Base-by-base conservation (phyloP, 2,113 vertebrate genomes). In the Otolemur garnettii region DNA sequence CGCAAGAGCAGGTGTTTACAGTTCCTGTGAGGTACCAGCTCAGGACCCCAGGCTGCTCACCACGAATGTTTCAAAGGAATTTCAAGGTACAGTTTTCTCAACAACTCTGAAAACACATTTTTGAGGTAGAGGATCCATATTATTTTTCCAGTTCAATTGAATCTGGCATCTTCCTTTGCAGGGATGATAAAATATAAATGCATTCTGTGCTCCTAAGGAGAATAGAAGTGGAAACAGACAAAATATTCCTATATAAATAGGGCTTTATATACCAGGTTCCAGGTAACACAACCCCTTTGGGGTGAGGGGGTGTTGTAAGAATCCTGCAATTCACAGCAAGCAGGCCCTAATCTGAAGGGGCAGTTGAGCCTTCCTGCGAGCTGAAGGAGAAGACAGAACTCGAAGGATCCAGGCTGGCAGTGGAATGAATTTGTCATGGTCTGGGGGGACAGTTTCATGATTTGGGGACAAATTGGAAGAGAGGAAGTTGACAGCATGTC, bases 61-160 rank as follows among this genome's bases (percentile, higher is more conserved):
- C 53, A 0, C 0, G 28, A 78, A 42, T 55, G 38, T 57, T 71
- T 17, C 4, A 21, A 64, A 62, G 3, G 11, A 53, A 13, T 6
- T 15, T 10, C 15, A 53, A 55, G 15, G 7, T 15, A 59, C 13
- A 8, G 0, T 55, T 7, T 10, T 72, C 66, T 68, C 17, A 26
- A 4, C 12, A 28, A 2, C 22, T 50, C 42, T 35, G 9, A 24
- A 60, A 33, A 59, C 18, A 4, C 14, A 22, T 38, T 50, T 50
- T 24, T 35, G n/a, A 3, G 19, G 4, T 17, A 26, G 10, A 1
- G 0, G 0, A 50, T 30, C 5, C 1, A 0, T 60, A 2, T 19
- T 68, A 5, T 35, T 75, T 87, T 77, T 64, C 24, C 50, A 5
- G 10, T 35, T 30, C 38, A 21, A 21, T 59, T 26, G 42, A 55